phyloP scores from a whole-genome alignment of 2,113 vertebrate genomes.

The Petroica traversi region DNA sequence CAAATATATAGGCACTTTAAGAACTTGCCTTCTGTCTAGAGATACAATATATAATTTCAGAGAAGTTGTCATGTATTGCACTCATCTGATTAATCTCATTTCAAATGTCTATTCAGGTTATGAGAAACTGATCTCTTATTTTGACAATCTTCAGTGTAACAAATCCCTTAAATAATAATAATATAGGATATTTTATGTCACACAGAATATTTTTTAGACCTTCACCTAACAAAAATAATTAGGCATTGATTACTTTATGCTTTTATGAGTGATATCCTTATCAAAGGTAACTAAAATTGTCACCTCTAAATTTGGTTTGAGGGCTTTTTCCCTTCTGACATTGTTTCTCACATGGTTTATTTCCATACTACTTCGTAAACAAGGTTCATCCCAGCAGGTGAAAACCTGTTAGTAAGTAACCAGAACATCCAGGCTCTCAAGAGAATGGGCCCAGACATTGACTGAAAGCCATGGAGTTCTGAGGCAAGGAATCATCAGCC shows the following conservation, averaged over 20 bases:
- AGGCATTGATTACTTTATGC: neutral
- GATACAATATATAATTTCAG: neutral
- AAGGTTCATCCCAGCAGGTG: neutral
- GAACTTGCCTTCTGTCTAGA: neutral
- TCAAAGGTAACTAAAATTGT: neutral
- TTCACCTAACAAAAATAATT: neutral
- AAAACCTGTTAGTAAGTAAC: neutral
- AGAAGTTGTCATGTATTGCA: neutral
- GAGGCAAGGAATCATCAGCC: neutral
- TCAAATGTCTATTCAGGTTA: neutral
- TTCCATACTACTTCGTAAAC: neutral
- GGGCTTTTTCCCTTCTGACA: neutral
- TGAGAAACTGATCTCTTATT: neutral
- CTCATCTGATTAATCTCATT: neutral
- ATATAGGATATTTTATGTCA: neutral
- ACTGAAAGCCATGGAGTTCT: neutral
- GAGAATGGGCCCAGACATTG: neutral
- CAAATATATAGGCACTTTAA: neutral
- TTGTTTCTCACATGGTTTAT: neutral
- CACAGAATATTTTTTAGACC: neutral
- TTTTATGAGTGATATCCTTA: neutral
- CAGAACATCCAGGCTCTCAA: neutral
- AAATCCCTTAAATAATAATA: conserved; percentile 17
- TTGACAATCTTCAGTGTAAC: conserved; percentile 13
- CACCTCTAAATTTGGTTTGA: neutral